Evolutionary conservation across 1,140 invertebrate species (phyloP).

Genomic region (Drosophila busckii): DNA sequence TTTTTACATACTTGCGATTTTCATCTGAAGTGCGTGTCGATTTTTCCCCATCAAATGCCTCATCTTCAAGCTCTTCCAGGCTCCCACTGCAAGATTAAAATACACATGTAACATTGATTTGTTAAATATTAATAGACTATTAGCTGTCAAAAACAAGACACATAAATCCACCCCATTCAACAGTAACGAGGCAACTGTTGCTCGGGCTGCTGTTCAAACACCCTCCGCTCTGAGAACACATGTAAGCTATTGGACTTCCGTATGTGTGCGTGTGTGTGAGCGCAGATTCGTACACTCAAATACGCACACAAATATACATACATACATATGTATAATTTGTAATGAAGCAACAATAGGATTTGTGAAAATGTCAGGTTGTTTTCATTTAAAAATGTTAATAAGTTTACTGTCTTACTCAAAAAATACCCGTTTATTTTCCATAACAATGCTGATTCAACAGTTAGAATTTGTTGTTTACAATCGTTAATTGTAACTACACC

Average conservation of each 20-base stretch:
- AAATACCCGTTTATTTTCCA: neutral
- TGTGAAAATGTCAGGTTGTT: slow-evolving; percentile 48
- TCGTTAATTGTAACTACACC: slow-evolving; percentile 12
- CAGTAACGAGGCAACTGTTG: slow-evolving; percentile 58
- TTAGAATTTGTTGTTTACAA: slow-evolving; percentile 41
- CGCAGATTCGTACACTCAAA: slow-evolving; percentile 9
- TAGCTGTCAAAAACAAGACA: neutral
- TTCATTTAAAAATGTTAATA: slow-evolving; percentile 18
- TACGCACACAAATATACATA: slow-evolving; percentile 8
- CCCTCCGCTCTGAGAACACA: slow-evolving; percentile 17
- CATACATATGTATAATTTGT: slow-evolving; percentile 24
- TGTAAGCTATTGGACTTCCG: slow-evolving; percentile 1
- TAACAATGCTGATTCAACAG: neutral
- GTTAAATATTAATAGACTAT: neutral
- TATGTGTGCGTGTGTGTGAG: slow-evolving; percentile 3
- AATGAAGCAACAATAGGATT: slow-evolving; percentile 14
- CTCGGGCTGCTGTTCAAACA: slow-evolving; percentile 29
- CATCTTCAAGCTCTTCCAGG: slow-evolving; percentile 82
- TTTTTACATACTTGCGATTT: slow-evolving; percentile 83
- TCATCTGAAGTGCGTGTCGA: slow-evolving; percentile 83
- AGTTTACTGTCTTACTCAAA: neutral
- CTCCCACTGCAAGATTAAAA: slow-evolving; percentile 79
- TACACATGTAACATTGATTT: neutral
- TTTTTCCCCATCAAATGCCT: slow-evolving; percentile 82
- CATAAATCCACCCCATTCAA: slow-evolving; percentile 44